Evolutionary conservation across 2,888 invertebrate genomes (phyloP).

Genomic region (Nephrocerus scutellatus): DNA sequence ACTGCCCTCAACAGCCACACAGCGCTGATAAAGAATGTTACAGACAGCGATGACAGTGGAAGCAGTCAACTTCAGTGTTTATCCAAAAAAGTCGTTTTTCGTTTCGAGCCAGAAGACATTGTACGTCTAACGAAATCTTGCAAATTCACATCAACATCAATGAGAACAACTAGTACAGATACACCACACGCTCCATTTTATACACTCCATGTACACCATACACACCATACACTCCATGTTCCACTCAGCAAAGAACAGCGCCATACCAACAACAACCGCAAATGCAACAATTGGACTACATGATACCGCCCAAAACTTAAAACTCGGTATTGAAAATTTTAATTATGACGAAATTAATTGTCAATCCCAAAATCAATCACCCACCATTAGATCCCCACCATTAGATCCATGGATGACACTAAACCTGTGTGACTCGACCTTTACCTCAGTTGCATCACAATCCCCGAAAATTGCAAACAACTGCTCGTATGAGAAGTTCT

Average conservation of each 20-base stretch:
- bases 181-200: slow-evolving; percentile 15
- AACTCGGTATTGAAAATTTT: slow-evolving; percentile 45
- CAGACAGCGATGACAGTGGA: slow-evolving; percentile 4
- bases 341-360: slow-evolving; percentile 49
- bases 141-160: slow-evolving; percentile 13
- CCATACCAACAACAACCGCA: background rate
- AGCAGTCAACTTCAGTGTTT: too few relatives aligned
- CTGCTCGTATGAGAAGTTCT: too few relatives aligned
- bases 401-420: slow-evolving; percentile 46
- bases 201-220: slow-evolving; percentile 29
- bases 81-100: slow-evolving; percentile 46
- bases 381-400: slow-evolving; percentile 46
- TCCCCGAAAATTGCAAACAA: too few relatives aligned
- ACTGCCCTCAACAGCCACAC: slow-evolving; percentile 24
- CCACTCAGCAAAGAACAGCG: slow-evolving; percentile 1
- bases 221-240: slow-evolving; percentile 26
- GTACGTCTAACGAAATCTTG: slow-evolving; percentile 38
- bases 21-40: slow-evolving; percentile 30
- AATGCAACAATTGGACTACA: slow-evolving; percentile 4
- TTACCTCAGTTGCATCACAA: too few relatives aligned
- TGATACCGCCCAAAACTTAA: slow-evolving; percentile 22
- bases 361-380: slow-evolving; percentile 48
- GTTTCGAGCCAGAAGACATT: slow-evolving; percentile 48
- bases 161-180: too few relatives aligned
- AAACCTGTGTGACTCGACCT: slow-evolving; percentile 37